Evolutionary conservation across 2,888 invertebrate genomes (phyloP).

Genomic region (Pristionchus japonicus): DNA sequence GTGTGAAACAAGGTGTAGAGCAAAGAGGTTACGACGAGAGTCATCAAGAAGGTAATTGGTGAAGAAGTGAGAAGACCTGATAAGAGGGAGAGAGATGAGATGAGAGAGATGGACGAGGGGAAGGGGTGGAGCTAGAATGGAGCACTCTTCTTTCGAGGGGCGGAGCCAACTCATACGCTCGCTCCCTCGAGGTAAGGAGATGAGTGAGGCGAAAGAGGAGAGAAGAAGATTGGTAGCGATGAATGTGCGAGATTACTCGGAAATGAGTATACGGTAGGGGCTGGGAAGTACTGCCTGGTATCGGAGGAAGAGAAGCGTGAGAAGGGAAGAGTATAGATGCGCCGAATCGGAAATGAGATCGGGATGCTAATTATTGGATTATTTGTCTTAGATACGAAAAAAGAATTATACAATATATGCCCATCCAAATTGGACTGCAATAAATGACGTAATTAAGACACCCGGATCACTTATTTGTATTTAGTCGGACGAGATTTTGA

Average conservation of each 20-base stretch:
- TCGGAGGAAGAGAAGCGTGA: constrained; percentile 16
- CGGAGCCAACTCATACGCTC: background rate
- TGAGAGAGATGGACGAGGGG: background rate
- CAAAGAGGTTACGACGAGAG: constrained; percentile 13
- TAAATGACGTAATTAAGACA: too few species aligned
- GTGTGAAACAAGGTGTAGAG: background rate
- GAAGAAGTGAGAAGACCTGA: constrained; percentile 2
- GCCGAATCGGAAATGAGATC: constrained; percentile 36
- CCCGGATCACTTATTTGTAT: too few species aligned
- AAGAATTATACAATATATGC: background rate
- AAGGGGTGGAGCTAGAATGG: background rate
- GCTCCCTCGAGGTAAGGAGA: background rate
- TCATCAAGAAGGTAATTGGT: constrained; percentile 18
- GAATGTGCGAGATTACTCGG: constrained; percentile 34
- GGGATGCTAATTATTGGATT: background rate
- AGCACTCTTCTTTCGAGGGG: background rate
- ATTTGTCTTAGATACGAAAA: background rate
- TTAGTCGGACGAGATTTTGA: too few species aligned
- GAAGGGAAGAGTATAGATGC: constrained; percentile 44
- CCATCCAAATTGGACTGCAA: too few species aligned
- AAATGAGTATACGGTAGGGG: constrained; percentile 31
- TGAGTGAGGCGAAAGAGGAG: constrained; percentile 9
- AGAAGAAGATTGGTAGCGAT: constrained; percentile 44
- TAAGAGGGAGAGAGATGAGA: constrained; percentile 12
- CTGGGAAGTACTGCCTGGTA: background rate